phyloP scores from a whole-genome alignment of 2,113 vertebrate species.

The Aleadryas rufinucha region DNA sequence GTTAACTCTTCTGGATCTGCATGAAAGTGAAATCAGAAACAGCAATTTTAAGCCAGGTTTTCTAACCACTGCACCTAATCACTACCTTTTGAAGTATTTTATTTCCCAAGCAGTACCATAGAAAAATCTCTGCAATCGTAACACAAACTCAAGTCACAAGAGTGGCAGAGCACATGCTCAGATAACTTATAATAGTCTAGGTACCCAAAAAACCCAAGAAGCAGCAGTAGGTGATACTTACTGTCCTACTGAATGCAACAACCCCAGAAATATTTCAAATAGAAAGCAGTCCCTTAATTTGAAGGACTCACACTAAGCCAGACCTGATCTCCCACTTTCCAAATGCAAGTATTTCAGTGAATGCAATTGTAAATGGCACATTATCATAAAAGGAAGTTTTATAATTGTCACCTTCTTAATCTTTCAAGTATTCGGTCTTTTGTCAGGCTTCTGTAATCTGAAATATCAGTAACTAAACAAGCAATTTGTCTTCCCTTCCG shows the following conservation, averaged over 20 bases:
- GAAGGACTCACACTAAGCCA: not conserved
- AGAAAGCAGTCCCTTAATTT: not conserved
- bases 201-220: not conserved
- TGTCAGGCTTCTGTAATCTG: not conserved
- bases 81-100: not conserved
- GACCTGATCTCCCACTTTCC: not conserved
- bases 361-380: not conserved
- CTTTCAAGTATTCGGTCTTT: not conserved
- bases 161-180: not conserved
- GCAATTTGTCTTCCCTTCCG: not conserved
- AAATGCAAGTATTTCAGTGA: not conserved
- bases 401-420: not conserved
- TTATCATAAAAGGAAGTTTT: not conserved
- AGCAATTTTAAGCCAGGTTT: not conserved
- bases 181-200: not conserved
- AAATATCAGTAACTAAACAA: not conserved
- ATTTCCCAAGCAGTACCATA: not conserved
- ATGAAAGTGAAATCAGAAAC: not conserved
- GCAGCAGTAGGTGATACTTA: not conserved
- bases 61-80: not conserved
- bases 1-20: not conserved
- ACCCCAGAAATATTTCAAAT: not conserved
- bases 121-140: not conserved
- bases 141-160: not conserved
- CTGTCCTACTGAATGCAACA: not conserved